Base-by-base conservation (phyloP, 2,888 invertebrate genomes). In the Caenorhabditis becei region DNA sequence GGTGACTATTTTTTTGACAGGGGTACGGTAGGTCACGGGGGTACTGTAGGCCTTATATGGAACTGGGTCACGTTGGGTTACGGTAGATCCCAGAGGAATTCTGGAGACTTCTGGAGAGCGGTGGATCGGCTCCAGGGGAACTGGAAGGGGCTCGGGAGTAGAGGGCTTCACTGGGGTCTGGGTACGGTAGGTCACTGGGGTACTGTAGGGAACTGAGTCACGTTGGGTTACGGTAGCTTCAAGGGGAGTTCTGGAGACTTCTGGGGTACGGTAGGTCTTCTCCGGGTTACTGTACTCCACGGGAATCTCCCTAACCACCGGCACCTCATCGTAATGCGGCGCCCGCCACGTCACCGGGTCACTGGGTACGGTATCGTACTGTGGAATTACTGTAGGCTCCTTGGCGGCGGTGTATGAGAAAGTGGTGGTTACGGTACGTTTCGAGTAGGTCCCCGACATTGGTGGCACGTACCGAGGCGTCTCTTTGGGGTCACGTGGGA, bases 171-270 rank as follows among this genome's bases (percentile, higher is more conserved):
- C n/a, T n/a, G 32, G 4, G 32, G 32, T 32, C 10, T 4, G 32
- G 32, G 32, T 32, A 32, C 32, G 4, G 49, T 49, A 49, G 49
- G 20, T 49, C 3, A 49, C 49, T 49, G 49, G 10, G 2, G 49
- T 49, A 32, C 32, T 32, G 41, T 41, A 41, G 41, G 54, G 32
- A n/a, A 32, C 26, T 14, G 28, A 26, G 11, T 16, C 61, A 24
- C 26, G 35, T 37, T 24, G 70, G 70, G 23, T 59, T 70, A 41
- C 53, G 10, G n/a, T 69, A 16, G 20, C 35, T n/a, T 7, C n/a
- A n/a, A 69, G 14, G 16, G 69, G 59, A 24, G 24, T 5, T 51
- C 26, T 32, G 5, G 49, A 26, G 28, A 69, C 69, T 14, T 69
- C 59, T 20, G 18, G 18, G 18, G n/a, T 18, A 47, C 47, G 47